A percentile compares a stretch with the other conserved stretches of the same genome.
Evolutionary conservation across 2,888 invertebrate genomes (phyloP).

Genomic region (Coelopa pilipes): DNA sequence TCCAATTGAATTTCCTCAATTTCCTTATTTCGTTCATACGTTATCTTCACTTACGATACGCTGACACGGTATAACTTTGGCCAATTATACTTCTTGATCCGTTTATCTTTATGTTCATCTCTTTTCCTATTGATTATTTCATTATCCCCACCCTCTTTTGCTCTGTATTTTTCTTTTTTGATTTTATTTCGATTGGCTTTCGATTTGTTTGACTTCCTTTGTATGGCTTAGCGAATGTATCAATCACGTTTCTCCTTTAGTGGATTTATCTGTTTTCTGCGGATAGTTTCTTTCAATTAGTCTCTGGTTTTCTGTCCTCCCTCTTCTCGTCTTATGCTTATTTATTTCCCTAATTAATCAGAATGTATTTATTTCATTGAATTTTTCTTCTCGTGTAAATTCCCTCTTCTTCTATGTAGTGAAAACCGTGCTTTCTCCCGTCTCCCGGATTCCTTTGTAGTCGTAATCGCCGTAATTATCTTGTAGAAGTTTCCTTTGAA

Average conservation of each 20-base stretch:
- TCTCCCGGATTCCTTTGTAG: too few species aligned
- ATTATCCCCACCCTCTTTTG: background rate
- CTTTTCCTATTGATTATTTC: background rate
- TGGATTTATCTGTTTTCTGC: too few species aligned
- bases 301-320: too few species aligned
- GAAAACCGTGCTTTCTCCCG: too few species aligned
- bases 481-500: too few species aligned
- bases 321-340: background rate
- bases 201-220: background rate
- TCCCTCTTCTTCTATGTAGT: too few species aligned
- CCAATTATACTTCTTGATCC: background rate
- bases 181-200: background rate
- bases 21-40: background rate
- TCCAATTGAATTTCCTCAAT: too few species aligned
- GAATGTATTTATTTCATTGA: background rate
- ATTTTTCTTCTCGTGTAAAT: too few species aligned
- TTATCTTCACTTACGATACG: background rate
- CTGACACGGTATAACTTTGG: background rate
- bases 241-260: too few species aligned
- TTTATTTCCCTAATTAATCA: background rate
- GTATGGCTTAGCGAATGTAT: background rate
- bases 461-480: too few species aligned
- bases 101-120: slow-evolving; percentile 3
- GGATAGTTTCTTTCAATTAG: too few species aligned
- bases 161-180: background rate